Base-by-base conservation (phyloP, 2,113 vertebrate species). In the Epinephelus fuscoguttatus region DNA sequence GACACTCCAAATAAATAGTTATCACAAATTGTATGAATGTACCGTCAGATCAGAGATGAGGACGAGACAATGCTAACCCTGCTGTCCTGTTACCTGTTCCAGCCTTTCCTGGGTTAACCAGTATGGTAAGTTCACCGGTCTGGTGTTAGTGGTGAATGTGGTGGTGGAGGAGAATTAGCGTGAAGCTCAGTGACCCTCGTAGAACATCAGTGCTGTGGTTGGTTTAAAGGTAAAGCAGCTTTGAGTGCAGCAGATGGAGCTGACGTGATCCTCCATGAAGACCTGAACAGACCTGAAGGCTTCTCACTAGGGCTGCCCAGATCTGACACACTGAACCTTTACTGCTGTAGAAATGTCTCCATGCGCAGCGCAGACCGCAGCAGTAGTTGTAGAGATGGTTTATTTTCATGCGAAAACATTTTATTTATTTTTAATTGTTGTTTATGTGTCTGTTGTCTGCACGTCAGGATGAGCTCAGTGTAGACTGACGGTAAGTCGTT, bases 71-170 rank as follows among this genome's bases (percentile, higher is more conserved):
- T 50, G 27, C 49, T 88, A 78, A 91, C 52, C 0, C 6, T 17
- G 8, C 13, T 80, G 45, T 90, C 42, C 42, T 89, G 75, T 82
- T 50, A 11, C 64, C 71, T 82, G 50, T 90, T 91, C 23, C 82
- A 93, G 92, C 90, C 42, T 74, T 94, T 93, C 90, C 85, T 93
- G 49, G 92, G 92, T 45, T 94, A 73, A 89, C 40, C 47, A 25
- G 37, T 9, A 4, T 1, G 87, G 93, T 92, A 79, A 89, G 90
- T 85, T 19, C 0, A 6, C 49, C 63, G 60, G 63, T 70, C 21
- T 67, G 62, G 40, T 68, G 76, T 82, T 30, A 49, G 73, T 66
- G 30, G 84, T 81, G 23, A 40, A 40, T 37, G 49, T 64, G 67
- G 6, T 52, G 47, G 25, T 52, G 10, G 19, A 18, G 17, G 19